phyloP scores from a whole-genome alignment of 1,140 invertebrate species.

The Pseudomyrmex gracilis region DNA sequence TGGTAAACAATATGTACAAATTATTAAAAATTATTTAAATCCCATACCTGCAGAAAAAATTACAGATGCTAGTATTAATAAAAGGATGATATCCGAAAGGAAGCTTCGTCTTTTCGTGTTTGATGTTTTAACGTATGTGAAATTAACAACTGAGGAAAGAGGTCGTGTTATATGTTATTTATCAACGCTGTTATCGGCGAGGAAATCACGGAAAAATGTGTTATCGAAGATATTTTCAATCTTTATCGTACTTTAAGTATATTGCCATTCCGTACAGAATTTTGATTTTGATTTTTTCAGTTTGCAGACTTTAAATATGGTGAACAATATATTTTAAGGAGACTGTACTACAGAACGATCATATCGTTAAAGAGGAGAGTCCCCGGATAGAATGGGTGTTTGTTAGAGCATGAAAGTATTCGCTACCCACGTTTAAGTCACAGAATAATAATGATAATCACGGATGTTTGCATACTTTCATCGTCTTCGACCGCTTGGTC shows the following conservation, averaged over 20 bases:
- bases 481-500: not conserved
- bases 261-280: too few relatives aligned
- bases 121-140: conserved; percentile 6
- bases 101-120: not conserved
- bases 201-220: too few relatives aligned
- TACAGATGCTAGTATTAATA: not conserved
- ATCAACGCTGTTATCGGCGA: too few relatives aligned
- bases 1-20: too few relatives aligned
- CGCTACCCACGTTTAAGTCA: conserved; percentile 60
- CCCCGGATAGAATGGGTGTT: not conserved
- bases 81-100: not conserved
- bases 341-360: conserved; percentile 3
- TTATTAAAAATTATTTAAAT: not conserved
- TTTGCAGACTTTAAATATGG: too few relatives aligned
- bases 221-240: too few relatives aligned
- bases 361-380: conserved; percentile 46
- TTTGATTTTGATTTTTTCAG: too few relatives aligned
- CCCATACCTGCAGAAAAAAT: conserved; percentile 46
- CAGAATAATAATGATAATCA: conserved; percentile 60
- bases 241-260: too few relatives aligned
- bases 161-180: too few relatives aligned
- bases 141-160: conserved; percentile 12
- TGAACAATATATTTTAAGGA: not conserved
- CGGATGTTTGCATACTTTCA: conserved; percentile 27
- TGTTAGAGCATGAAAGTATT: conserved; percentile 58